Conservation (phyloP, 2,797 vertebrate species). For the Threskiornis aethiopicus region DNA sequence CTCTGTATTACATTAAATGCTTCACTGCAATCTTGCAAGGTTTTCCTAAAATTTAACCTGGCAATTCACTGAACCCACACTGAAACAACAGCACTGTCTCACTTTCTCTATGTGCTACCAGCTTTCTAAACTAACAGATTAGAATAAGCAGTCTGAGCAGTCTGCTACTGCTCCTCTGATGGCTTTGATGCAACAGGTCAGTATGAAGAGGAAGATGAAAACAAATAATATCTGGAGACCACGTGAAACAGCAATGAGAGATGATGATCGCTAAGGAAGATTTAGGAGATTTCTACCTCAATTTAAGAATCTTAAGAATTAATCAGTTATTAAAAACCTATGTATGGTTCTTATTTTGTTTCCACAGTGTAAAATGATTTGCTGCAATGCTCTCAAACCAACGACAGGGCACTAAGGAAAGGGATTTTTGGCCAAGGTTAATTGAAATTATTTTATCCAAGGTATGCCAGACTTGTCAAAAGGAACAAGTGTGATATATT, state of each 20-base stretch:
- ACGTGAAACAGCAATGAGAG: not conserved
- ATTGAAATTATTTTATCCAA: not conserved
- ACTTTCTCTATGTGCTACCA: not conserved
- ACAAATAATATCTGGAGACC: not conserved
- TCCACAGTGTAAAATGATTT: not conserved
- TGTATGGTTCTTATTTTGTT: not conserved
- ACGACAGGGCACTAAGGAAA: not conserved
- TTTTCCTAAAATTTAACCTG: not conserved
- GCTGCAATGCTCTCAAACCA: not conserved
- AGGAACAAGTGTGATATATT: not conserved
- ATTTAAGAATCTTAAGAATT: not conserved
- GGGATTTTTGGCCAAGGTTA: not conserved
- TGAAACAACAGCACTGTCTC: not conserved
- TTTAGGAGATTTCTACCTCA: not conserved
- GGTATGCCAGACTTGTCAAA: not conserved
- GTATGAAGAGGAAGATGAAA: not conserved
- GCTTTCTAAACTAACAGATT: not conserved
- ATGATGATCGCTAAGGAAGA: not conserved
- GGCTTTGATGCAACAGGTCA: not conserved
- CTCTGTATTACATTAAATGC: not conserved
- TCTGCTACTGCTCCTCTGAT: not conserved
- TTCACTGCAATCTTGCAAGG: not conserved
- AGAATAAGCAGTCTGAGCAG: not conserved
- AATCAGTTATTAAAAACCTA: not conserved
- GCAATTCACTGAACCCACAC: not conserved